phyloP scores from a whole-genome alignment of 2,797 vertebrate species.

The Trachurus trachurus region DNA sequence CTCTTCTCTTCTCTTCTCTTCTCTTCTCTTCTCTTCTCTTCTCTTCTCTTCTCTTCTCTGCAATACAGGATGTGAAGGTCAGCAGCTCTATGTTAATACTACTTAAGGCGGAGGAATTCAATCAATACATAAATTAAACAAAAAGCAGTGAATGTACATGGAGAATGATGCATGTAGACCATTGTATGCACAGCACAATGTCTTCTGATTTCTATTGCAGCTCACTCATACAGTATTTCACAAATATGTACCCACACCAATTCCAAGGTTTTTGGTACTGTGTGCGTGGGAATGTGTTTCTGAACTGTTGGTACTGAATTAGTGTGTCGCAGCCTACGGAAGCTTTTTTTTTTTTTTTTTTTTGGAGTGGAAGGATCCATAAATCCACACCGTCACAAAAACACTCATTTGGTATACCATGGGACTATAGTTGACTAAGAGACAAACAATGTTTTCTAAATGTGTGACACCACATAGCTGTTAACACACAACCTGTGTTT shows the following conservation, averaged over 20 bases:
- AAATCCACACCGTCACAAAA: constrained; percentile 24
- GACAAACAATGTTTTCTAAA: constrained; percentile 66
- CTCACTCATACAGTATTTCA: neutral
- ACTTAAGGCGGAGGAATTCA: constrained; percentile 6
- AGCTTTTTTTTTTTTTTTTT: neutral
- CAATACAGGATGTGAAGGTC: constrained; percentile 36
- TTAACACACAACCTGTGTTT: constrained; percentile 34
- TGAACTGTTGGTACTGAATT: constrained; percentile 14
- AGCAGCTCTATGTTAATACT: neutral
- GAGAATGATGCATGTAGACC: neutral
- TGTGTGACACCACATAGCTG: constrained; percentile 49
- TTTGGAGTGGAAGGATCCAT: constrained; percentile 25
- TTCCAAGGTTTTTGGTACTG: neutral
- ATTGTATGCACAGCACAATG: neutral
- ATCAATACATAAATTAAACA: neutral
- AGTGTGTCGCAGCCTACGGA: neutral
- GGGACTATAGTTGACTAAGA: constrained; percentile 50
- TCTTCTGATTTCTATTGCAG: constrained; percentile 7
- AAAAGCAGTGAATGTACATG: neutral
- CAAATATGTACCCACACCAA: neutral
- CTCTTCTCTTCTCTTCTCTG: neutral
- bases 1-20: neutral
- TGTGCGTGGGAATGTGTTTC: neutral
- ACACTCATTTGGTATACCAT: constrained; percentile 26
- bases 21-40: no score